phyloP scores from a whole-genome alignment of 2,888 invertebrate species.

The Phragmatobia fuliginosa region DNA sequence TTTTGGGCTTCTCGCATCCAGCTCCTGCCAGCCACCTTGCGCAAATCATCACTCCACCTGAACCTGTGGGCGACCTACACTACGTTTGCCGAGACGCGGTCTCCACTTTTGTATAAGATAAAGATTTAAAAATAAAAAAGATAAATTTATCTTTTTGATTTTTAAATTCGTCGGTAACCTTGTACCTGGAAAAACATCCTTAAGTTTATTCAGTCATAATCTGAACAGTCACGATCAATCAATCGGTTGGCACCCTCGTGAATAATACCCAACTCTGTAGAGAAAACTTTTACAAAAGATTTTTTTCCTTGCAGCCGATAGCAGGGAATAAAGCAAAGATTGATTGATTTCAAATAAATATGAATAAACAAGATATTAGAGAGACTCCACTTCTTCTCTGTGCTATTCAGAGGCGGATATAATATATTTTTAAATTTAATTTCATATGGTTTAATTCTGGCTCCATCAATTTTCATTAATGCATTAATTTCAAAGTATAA shows the following conservation, averaged over 20 bases:
- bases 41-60: too few relatives aligned
- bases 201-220: slow-evolving; percentile 21
- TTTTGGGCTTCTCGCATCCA: too few relatives aligned
- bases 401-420: slow-evolving; percentile 26
- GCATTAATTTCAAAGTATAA: too few relatives aligned
- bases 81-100: too few relatives aligned
- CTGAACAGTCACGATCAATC: slow-evolving; percentile 73
- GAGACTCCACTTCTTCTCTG: slow-evolving; percentile 15
- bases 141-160: background rate
- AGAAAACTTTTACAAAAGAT: slow-evolving; percentile 83
- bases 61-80: too few relatives aligned
- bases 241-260: slow-evolving; percentile 79
- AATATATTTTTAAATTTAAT: slow-evolving; percentile 30
- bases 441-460: background rate
- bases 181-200: slow-evolving; percentile 15
- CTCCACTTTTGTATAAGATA: too few relatives aligned
- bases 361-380: slow-evolving; percentile 62
- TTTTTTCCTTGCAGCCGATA: slow-evolving; percentile 74
- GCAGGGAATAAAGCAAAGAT: slow-evolving; percentile 78
- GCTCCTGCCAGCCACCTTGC: too few relatives aligned
- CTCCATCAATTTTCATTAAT: too few relatives aligned
- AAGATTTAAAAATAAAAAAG: too few relatives aligned
- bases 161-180: background rate
- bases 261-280: slow-evolving; percentile 79
- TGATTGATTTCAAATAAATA: slow-evolving; percentile 82